phyloP scores from a whole-genome alignment of 2,113 vertebrate species.

The Sapayoa aenigma region DNA sequence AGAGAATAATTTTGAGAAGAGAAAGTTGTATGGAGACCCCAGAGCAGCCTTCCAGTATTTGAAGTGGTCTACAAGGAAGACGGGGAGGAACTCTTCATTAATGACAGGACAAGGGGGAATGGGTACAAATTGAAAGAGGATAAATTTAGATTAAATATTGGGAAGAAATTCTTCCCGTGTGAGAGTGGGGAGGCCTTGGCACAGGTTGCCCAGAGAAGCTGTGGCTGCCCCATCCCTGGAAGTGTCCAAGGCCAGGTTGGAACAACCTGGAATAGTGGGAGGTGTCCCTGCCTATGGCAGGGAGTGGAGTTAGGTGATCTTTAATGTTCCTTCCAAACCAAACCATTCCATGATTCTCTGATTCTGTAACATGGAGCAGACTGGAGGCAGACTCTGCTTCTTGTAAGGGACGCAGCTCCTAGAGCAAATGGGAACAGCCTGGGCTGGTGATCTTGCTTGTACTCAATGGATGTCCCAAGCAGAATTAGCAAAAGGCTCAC shows the following conservation, averaged over 20 bases:
- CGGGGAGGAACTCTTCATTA: background rate
- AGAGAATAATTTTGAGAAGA: background rate
- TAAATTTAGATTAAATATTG: background rate
- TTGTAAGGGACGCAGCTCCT: fast-evolving
- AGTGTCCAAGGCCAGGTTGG: background rate
- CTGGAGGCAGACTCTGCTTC: background rate
- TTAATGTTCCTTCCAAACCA: background rate
- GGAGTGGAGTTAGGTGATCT: background rate
- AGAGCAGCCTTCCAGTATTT: background rate
- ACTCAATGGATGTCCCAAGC: background rate
- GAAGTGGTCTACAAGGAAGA: background rate
- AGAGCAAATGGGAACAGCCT: background rate
- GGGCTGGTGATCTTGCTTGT: background rate
- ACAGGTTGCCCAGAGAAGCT: background rate
- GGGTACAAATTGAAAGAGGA: background rate
- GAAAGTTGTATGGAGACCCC: background rate
- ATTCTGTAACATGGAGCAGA: background rate
- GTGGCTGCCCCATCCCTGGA: background rate
- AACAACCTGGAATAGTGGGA: background rate
- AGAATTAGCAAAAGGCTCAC: background rate
- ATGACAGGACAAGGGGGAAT: background rate
- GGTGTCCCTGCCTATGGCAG: background rate
- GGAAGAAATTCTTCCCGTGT: background rate
- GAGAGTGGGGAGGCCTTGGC: background rate
- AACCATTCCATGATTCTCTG: background rate